Base-by-base conservation (phyloP, 2,888 invertebrate species). In the Diaperis boleti region DNA sequence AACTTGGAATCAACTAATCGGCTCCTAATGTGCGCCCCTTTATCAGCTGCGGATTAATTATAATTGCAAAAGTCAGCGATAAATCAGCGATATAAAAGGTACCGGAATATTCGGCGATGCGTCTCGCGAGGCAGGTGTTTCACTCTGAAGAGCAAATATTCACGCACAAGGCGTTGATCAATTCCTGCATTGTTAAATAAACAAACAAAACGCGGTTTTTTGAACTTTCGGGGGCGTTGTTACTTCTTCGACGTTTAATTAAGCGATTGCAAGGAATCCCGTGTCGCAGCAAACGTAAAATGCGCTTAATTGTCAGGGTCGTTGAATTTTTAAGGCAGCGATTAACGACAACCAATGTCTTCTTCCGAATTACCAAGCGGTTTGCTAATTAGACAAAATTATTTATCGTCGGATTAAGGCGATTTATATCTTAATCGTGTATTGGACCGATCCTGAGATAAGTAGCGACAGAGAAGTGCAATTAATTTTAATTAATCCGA, bases 81-180 rank as follows among this genome's bases (percentile, higher is more conserved):
- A 49, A 49, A 49, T 49, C 49, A 49, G 11, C 6, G 11, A n/a
- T n/a, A n/a, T n/a, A n/a, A n/a, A n/a, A 20, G 18, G 18, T 42
- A 10, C 10, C 20, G 18, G 49, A 52, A 52, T 52, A 52, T 52
- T 52, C 26, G 52, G 52, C 52, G 22, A 37, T 52, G 52, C 35
- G 52, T 37, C 33, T 13, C 49, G 18, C 13, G 22, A 54, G 41
- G 54, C 54, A 54, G 54, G 54, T 54, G 54, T 37, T 37, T 10
- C 52, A 52, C 52, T 35, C 37, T 45, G 26, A 45, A 45, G 45
- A 45, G 45, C 33, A 47, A 47, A 47, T 31, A 47, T 49, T 15
- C 41, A 17, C 26, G 22, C 39, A 52, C 10, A 37, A 52, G 52
- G 39, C 37, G 54, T 54, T 29, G 39, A 54, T 39, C 22, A 54